A percentile compares a stretch with the other conserved stretches of the same genome.
Conservation (phyloP, 2,113 vertebrate genomes). For the Crotalus horridus region DNA sequence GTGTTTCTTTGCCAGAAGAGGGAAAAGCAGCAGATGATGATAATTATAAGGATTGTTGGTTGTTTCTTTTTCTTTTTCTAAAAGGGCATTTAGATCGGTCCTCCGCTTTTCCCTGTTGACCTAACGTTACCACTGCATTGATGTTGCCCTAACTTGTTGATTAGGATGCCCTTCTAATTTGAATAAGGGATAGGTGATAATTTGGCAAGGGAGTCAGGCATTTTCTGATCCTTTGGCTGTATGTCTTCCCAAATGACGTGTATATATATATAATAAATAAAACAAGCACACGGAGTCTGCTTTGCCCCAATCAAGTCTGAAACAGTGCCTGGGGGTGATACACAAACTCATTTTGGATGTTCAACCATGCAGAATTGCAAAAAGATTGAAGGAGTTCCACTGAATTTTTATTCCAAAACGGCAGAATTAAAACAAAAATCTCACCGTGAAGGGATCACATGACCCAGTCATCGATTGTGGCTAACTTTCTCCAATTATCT, state of each 20-base stretch:
- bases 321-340: constrained; percentile 87
- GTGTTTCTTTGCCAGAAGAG: constrained; percentile 98
- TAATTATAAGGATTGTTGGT: constrained; percentile 98
- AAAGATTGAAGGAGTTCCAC: constrained; percentile 86
- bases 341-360: constrained; percentile 96
- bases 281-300: constrained; percentile 93
- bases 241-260: constrained; percentile 87
- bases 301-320: constrained; percentile 94
- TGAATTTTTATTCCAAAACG: constrained; percentile 54
- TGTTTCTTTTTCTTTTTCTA: constrained; percentile 74
- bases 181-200: constrained; percentile 73
- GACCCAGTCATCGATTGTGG: neutral
- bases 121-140: constrained; percentile 64
- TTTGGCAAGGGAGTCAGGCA: constrained; percentile 73
- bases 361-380: constrained; percentile 94
- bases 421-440: constrained; percentile 65
- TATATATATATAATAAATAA: constrained; percentile 59
- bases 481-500: constrained; percentile 51
- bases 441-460: constrained; percentile 30
- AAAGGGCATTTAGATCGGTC: constrained; percentile 67
- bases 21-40: constrained; percentile 96
- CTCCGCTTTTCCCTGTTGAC: constrained; percentile 71
- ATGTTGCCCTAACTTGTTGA: constrained; percentile 91
- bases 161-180: constrained; percentile 73
- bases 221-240: constrained; percentile 78